Evolutionary conservation across 2,888 invertebrate species (phyloP), one percentile per base, ranked within the genome.

Genomic region (Nipponacmea schrenckii): DNA sequence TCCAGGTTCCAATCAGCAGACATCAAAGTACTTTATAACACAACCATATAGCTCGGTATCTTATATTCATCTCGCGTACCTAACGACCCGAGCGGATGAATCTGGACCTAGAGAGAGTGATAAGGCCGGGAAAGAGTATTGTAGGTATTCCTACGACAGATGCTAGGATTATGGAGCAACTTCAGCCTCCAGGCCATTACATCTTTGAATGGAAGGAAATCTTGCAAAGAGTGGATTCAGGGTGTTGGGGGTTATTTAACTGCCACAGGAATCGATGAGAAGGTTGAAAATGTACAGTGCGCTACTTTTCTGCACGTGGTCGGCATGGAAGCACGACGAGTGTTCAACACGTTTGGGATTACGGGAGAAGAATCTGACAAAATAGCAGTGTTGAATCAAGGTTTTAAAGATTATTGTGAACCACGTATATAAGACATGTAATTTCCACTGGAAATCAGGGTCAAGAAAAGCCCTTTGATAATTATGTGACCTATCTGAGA

Each of bases 371-470:
- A 56, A 5, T 20, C n/a, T 20, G 20, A 56, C 39, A 39, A 39
- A 39, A 39, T 8, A 56, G 20, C 5, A 3, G n/a, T 20, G 1
- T 4, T 56, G 56, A 24, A n/a, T 8, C 3, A n/a, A n/a, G 7
- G n/a, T 20, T 56, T 56, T n/a, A 56, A 56, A 24, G 24, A 56
- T 7, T 56, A 56, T 14, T n/a, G 24, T 20, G 64, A 63, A 12
- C 67, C 67, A 4, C 67, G 67, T 62, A 67, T 64, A 68, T 68
- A 65, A 48, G 68, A n/a, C 68, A 65, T 27, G 68, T 31, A 68
- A 64, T 15, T 68, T 45, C 20, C 31, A 20, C n/a, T 24, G n/a
- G 27, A 64, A 72, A 27, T 44, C 50, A n/a, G 44, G 27, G 8
- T 64, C 66, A 64, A 46, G 64, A 48, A 17, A 64, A 72, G 45